phyloP scores from a whole-genome alignment of 2,888 invertebrate genomes.

The Escarpia spicata region DNA sequence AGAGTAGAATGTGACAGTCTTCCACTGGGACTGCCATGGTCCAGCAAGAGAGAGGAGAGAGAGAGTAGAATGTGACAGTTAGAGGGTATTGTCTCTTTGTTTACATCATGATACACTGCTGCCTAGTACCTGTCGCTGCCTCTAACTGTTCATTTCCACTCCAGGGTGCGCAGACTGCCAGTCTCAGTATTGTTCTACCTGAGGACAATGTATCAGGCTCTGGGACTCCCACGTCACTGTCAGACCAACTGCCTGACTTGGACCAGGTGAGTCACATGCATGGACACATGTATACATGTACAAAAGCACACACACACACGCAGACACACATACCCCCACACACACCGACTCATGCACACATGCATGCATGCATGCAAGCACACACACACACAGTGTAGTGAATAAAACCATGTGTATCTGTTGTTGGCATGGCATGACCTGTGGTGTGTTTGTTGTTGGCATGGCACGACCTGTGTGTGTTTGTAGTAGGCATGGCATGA shows the following conservation, averaged over 20 bases:
- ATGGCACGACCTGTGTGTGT: too few relatives aligned
- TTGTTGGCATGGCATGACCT: too few relatives aligned
- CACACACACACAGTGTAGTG: background rate
- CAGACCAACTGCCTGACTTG: slow-evolving; percentile 23
- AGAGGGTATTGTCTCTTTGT: too few relatives aligned
- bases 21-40: too few relatives aligned
- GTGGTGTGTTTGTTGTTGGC: too few relatives aligned
- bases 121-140: too few relatives aligned
- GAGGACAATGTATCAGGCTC: background rate
- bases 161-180: background rate
- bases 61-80: too few relatives aligned
- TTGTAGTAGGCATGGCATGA: too few relatives aligned
- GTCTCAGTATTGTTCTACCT: background rate
- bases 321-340: background rate
- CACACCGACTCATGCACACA: background rate
- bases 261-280: slow-evolving; percentile 22
- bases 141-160: background rate
- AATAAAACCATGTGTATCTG: too few relatives aligned
- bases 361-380: background rate
- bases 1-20: too few relatives aligned
- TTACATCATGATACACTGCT: too few relatives aligned
- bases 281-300: background rate
- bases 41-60: too few relatives aligned
- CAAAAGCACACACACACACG: background rate
- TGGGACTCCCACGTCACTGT: background rate